phyloP scores from a whole-genome alignment of 2,113 vertebrate species.

The Cinclus cinclus region DNA sequence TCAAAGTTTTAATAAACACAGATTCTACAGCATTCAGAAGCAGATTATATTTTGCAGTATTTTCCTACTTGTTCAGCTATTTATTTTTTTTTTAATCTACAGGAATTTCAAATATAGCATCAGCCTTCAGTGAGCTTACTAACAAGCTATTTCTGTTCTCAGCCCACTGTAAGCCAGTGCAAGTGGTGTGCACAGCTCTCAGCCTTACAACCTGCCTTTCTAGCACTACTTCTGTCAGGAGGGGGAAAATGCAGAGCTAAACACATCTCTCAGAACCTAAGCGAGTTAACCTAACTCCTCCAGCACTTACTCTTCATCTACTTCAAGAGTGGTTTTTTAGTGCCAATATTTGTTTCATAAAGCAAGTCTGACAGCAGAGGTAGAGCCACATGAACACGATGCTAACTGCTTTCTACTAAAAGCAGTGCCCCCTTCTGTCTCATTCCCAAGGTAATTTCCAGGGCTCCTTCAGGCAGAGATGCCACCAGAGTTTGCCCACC shows the following conservation, averaged over 20 bases:
- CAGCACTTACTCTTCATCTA: not conserved
- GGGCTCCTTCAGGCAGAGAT: not conserved
- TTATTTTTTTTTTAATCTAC: not conserved
- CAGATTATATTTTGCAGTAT: not conserved
- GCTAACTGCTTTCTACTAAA: slow-evolving; percentile 38
- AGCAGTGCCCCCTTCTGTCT: slow-evolving; percentile 20
- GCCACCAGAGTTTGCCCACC: not conserved
- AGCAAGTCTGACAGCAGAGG: slow-evolving; percentile 1
- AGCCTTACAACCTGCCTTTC: not conserved
- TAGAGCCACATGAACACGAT: slow-evolving; percentile 23
- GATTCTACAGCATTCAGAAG: not conserved
- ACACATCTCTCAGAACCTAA: not conserved
- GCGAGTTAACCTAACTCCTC: not conserved
- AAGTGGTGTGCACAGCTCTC: not conserved
- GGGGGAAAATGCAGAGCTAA: not conserved
- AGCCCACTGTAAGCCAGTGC: not conserved
- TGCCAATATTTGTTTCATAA: not conserved
- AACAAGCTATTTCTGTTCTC: slow-evolving; percentile 21
- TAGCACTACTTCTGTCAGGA: not conserved
- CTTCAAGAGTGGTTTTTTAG: not conserved
- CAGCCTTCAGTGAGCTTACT: not conserved
- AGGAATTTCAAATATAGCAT: not conserved
- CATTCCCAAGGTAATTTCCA: not conserved
- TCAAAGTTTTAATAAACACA: not conserved
- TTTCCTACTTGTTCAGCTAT: not conserved